phyloP scores from a whole-genome alignment of 2,888 invertebrate genomes.

The Campoplex capitator region DNA sequence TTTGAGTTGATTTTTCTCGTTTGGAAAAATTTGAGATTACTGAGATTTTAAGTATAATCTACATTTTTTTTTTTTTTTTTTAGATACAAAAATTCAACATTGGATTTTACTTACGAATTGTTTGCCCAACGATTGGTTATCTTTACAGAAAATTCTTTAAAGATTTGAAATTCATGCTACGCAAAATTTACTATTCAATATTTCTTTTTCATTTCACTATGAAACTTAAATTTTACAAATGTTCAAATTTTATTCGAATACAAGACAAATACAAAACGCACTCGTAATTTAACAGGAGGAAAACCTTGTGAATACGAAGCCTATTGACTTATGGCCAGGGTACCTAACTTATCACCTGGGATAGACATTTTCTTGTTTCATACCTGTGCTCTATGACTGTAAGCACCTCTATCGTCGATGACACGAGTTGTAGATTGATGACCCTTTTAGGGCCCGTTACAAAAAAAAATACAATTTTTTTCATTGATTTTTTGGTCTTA shows the following conservation, averaged over 20 bases:
- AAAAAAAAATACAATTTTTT: too few relatives aligned
- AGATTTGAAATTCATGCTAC: not conserved
- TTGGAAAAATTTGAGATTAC: not conserved
- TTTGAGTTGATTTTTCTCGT: not conserved
- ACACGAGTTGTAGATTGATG: not conserved
- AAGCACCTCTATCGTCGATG: not conserved
- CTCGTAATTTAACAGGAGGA: not conserved
- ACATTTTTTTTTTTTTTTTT: not conserved
- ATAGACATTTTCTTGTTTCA: not conserved
- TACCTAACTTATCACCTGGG: conserved; percentile 1
- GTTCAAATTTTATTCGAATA: not conserved
- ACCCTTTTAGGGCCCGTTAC: not conserved
- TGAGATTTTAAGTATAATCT: not conserved
- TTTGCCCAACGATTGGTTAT: not conserved
- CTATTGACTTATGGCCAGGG: not conserved
- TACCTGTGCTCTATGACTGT: not conserved
- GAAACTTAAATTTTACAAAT: not conserved
- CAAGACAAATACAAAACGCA: not conserved
- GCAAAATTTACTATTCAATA: not conserved
- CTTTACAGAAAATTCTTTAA: not conserved
- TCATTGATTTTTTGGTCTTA: not conserved
- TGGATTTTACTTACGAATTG: not conserved
- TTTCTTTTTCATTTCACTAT: not conserved
- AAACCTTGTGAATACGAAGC: not conserved
- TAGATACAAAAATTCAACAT: not conserved